A percentile compares a stretch with the other conserved stretches of the same genome.
Evolutionary conservation across 2,888 invertebrate genomes (phyloP).

Genomic region (Clanis bilineata): DNA sequence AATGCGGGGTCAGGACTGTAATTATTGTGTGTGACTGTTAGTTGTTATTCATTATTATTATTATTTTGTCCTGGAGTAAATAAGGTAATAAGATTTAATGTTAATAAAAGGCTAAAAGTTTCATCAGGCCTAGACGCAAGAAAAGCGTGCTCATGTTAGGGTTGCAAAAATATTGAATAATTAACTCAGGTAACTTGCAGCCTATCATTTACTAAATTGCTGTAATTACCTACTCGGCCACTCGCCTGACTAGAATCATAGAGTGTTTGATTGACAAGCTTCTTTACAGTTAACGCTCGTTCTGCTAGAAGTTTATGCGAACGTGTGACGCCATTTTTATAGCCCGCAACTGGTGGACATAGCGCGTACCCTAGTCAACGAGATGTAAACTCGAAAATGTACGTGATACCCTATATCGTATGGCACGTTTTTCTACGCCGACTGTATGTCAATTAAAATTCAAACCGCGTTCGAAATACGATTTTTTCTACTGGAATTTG

Average conservation of each 20-base stretch:
- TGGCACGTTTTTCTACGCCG: conserved; percentile 32
- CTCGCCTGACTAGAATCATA: conserved; percentile 17
- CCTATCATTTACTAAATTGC: conserved; percentile 2
- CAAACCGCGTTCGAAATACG: conserved; percentile 82
- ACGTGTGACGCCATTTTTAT: conserved; percentile 62
- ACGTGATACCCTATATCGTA: conserved; percentile 48
- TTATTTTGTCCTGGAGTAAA: too few species aligned
- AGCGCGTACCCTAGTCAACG: conserved; percentile 48
- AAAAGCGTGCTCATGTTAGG: not conserved
- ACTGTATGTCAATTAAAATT: conserved; percentile 82
- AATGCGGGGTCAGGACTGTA: too few species aligned
- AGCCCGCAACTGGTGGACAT: conserved; percentile 58
- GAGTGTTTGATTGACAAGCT: conserved; percentile 28
- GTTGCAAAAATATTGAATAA: conserved; percentile 1
- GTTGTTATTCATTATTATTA: too few species aligned
- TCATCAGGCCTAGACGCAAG: not conserved
- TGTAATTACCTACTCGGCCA: not conserved
- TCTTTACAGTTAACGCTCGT: conserved; percentile 17
- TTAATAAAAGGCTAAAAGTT: too few species aligned
- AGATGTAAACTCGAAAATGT: conserved; percentile 70
- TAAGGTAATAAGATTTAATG: too few species aligned
- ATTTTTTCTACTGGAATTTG: conserved; percentile 82
- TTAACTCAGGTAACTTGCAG: conserved; percentile 8
- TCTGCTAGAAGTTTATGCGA: conserved; percentile 36
- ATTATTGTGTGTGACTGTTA: too few species aligned